These are phyloP conservation scores for Lithophane leautieri DNA, from an alignment of 2,888 invertebrate species.

Conservation along the genomic window DNA sequence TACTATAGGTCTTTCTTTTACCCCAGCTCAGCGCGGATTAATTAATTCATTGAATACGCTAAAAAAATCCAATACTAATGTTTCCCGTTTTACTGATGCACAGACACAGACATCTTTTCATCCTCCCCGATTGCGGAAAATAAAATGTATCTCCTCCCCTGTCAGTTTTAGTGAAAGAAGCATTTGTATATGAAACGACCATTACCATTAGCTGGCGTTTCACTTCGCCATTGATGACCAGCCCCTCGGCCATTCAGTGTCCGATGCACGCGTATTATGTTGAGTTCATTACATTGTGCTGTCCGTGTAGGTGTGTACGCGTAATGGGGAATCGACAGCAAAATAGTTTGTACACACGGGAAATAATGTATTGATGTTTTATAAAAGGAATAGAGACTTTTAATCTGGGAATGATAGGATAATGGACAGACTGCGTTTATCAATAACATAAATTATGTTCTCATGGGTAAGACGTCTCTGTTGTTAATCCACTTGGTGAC, in stretches of 20 bases:
- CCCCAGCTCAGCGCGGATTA: conserved; percentile 52
- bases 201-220: conserved; percentile 70
- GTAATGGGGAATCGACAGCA: conserved; percentile 50
- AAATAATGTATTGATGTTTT: conserved; percentile 48
- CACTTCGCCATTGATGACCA: conserved; percentile 64
- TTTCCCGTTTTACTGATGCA: conserved; percentile 57
- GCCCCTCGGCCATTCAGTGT: conserved; percentile 67
- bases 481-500: neutral
- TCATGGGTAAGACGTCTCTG: too few species aligned
- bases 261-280: conserved; percentile 66
- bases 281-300: conserved; percentile 66
- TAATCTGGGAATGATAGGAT: conserved; percentile 19
- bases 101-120: conserved; percentile 62
- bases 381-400: conserved; percentile 17
- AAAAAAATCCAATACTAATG: conserved; percentile 61
- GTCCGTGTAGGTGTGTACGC: conserved; percentile 42
- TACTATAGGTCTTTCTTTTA: conserved; percentile 18
- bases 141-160: conserved; percentile 63
- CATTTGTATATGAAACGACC: conserved; percentile 71
- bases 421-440: neutral
- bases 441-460: neutral
- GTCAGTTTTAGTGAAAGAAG: conserved; percentile 67
- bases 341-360: conserved; percentile 45
- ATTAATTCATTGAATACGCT: conserved; percentile 62
- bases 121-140: conserved; percentile 60